A percentile compares a stretch with the other conserved stretches of the same genome.
Evolutionary conservation across 92 coral and sea anemone species (phyloP).

Genomic region (Scolanthus callimorphus): DNA sequence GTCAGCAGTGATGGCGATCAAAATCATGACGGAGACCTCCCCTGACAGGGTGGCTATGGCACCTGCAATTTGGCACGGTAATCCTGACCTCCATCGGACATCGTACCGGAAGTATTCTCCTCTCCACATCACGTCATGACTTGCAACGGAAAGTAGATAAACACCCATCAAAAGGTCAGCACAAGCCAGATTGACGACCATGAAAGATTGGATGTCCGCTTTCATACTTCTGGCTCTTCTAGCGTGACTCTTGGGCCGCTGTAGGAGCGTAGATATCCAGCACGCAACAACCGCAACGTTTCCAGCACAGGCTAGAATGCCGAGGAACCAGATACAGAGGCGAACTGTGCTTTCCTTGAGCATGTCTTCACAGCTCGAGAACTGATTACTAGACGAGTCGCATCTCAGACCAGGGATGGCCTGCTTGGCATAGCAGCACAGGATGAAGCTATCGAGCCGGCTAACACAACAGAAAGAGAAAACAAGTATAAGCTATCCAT

Average conservation of each 20-base stretch:
- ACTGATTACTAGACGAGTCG: conserved; percentile 35
- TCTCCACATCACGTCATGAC: conserved; percentile 39
- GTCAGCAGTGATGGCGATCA: conserved; percentile 33
- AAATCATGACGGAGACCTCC: conserved; percentile 43
- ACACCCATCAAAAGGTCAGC: conserved; percentile 47
- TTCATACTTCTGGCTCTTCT: no score
- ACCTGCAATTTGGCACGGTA: conserved; percentile 40
- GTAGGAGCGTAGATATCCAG: conserved; percentile 12
- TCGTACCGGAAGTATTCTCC: conserved; percentile 50
- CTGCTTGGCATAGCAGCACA: conserved; percentile 45
- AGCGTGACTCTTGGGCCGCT: no score
- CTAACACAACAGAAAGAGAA: conserved; percentile 6
- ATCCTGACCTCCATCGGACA: conserved; percentile 25
- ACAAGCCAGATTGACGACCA: conserved; percentile 38
- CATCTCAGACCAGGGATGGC: conserved; percentile 32
- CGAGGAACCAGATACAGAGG: conserved; percentile 42
- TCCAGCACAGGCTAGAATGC: conserved; percentile 31
- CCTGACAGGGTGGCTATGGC: conserved; percentile 33
- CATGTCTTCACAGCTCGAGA: conserved; percentile 53
- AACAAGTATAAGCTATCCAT: no score
- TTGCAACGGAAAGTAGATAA: conserved; percentile 38
- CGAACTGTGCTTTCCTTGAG: conserved; percentile 39
- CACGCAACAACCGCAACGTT: conserved; percentile 25
- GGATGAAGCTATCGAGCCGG: conserved; percentile 43
- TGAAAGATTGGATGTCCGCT: no score